phyloP scores from a whole-genome alignment of 2,797 vertebrate species.

The Cirrhinus mrigala region DNA sequence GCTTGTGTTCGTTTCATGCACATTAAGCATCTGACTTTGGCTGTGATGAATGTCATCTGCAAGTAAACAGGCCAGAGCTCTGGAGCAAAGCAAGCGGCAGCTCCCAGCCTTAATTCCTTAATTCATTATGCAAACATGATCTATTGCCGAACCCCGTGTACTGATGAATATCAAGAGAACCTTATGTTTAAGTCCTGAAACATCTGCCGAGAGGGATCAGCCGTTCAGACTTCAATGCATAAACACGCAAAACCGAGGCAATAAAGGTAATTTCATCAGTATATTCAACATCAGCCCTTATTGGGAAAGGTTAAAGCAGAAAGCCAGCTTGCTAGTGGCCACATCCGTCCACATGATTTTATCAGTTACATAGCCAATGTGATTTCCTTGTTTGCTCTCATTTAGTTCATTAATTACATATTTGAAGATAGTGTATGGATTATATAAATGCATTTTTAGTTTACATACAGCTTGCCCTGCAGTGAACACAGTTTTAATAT shows the following conservation, averaged over 20 bases:
- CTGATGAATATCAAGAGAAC: slow-evolving; percentile 81
- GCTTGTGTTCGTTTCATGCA: slow-evolving; percentile 39
- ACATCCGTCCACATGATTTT: slow-evolving; percentile 55
- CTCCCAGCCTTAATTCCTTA: slow-evolving; percentile 68
- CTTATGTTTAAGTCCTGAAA: slow-evolving; percentile 69
- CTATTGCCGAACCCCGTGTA: slow-evolving; percentile 67
- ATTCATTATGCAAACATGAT: slow-evolving; percentile 76
- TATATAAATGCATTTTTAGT: not conserved
- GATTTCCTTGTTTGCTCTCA: slow-evolving; percentile 61
- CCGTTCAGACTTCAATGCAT: slow-evolving; percentile 69
- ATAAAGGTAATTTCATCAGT: slow-evolving; percentile 82
- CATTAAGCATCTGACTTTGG: slow-evolving; percentile 55
- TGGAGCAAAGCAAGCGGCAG: slow-evolving; percentile 62
- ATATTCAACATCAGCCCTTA: slow-evolving; percentile 76
- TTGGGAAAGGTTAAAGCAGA: slow-evolving; percentile 71
- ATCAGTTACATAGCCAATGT: slow-evolving; percentile 73
- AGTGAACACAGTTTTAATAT: not conserved
- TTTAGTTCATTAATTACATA: not conserved
- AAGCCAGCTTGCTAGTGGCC: slow-evolving; percentile 55
- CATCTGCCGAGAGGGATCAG: slow-evolving; percentile 76
- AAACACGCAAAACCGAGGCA: slow-evolving; percentile 69
- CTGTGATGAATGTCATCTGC: slow-evolving; percentile 61
- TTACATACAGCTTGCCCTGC: not conserved
- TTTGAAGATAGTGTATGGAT: not conserved
- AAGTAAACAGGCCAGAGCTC: slow-evolving; percentile 56